phyloP scores from a whole-genome alignment of 2,797 vertebrate species.

The Chiroxiphia lanceolata region DNA sequence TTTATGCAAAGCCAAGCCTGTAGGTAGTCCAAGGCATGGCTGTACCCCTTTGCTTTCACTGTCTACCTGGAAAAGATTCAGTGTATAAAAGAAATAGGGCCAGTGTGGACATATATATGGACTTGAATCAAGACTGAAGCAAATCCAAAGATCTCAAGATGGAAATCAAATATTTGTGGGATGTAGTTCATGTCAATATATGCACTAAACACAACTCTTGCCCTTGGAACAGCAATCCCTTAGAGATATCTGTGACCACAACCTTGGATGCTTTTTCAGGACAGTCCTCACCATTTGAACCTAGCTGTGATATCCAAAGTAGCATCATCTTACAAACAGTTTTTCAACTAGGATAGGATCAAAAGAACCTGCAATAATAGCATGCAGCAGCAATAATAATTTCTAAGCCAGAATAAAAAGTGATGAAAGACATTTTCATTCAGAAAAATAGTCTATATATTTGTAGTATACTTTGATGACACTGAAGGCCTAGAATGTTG shows the following conservation, averaged over 20 bases:
- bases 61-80: background rate
- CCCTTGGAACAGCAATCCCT: background rate
- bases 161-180: background rate
- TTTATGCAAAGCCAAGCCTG: background rate
- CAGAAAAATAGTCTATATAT: background rate
- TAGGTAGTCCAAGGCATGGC: background rate
- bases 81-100: background rate
- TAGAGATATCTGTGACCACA: background rate
- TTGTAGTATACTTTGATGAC: background rate
- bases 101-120: background rate
- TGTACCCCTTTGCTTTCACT: background rate
- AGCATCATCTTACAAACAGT: background rate
- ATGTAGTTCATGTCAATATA: background rate
- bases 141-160: background rate
- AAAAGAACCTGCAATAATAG: background rate
- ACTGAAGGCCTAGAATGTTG: background rate
- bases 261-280: background rate
- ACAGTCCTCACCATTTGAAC: background rate
- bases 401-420: background rate
- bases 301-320: background rate
- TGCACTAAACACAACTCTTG: rapidly evolving
- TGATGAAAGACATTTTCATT: background rate
- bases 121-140: background rate
- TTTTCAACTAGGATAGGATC: background rate
- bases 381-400: background rate